Evolutionary conservation across 2,888 invertebrate genomes (phyloP).

Genomic region (Uloborus plumipes): DNA sequence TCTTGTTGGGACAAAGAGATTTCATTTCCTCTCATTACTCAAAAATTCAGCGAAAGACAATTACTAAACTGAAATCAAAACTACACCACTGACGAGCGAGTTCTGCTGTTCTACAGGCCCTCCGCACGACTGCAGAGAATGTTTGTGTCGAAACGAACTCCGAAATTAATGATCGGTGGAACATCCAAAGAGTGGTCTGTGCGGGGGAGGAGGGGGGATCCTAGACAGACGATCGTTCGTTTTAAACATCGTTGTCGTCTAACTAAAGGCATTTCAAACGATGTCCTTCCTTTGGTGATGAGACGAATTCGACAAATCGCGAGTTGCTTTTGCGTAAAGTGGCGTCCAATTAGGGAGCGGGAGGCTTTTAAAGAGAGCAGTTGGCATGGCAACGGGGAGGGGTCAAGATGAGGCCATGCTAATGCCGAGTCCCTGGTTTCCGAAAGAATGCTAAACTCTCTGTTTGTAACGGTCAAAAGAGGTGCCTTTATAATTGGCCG

Average conservation of each 20-base stretch:
- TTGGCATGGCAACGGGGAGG: constrained; percentile 10
- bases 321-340: constrained; percentile 23
- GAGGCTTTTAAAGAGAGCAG: constrained; percentile 7
- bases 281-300: constrained; percentile 3
- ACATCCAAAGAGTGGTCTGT: no score
- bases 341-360: constrained; percentile 14
- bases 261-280: constrained; percentile 17
- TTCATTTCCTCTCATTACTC: no score
- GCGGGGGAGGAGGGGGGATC: no score
- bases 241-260: constrained; percentile 9
- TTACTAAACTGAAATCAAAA: no score
- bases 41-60: no score
- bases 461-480: constrained; percentile 2
- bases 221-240: constrained; percentile 9
- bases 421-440: constrained; percentile 1
- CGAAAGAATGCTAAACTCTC: background rate
- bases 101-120: no score
- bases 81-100: no score
- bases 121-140: no score
- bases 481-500: constrained; percentile 16
- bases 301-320: constrained; percentile 6
- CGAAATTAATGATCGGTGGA: constrained; percentile 17
- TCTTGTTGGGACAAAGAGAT: no score
- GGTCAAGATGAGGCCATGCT: constrained; percentile 19
- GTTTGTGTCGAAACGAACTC: background rate